Conservation (phyloP, 2,113 vertebrate species). For the Anarhynchus alexandrinus region DNA sequence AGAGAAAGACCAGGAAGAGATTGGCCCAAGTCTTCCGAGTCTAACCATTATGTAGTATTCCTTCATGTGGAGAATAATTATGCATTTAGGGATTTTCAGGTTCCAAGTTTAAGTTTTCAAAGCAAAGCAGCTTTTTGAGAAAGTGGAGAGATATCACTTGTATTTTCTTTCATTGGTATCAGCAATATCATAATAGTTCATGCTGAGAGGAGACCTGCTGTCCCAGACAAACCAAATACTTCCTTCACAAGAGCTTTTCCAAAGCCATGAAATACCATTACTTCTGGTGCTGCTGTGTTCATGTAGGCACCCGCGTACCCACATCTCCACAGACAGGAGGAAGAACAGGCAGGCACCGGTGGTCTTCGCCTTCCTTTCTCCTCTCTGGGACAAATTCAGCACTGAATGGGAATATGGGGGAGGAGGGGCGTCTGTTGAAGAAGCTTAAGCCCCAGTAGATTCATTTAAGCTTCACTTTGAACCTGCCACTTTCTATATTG, state of each 20-base stretch:
- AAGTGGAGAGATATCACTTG: not conserved
- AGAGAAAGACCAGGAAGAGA: not conserved
- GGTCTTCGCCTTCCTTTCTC: not conserved
- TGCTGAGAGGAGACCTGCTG: not conserved
- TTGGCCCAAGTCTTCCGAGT: not conserved
- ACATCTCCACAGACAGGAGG: not conserved
- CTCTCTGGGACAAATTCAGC: not conserved
- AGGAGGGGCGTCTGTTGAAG: not conserved
- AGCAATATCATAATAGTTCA: not conserved
- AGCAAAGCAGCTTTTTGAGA: not conserved
- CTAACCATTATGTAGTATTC: not conserved
- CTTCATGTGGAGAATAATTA: not conserved
- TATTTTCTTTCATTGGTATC: not conserved
- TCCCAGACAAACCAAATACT: not conserved
- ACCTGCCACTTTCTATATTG: not conserved
- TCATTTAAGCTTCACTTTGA: not conserved
- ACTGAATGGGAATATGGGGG: not conserved
- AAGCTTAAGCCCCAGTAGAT: not conserved
- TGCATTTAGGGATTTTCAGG: not conserved
- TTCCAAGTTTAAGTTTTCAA: not conserved
- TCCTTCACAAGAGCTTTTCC: not conserved
- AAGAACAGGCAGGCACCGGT: not conserved
- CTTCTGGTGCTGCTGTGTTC: not conserved
- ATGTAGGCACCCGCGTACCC: not conserved
- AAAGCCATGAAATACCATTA: not conserved